Conservation (phyloP, 2,888 invertebrate genomes). For the Tribolium freemani region DNA sequence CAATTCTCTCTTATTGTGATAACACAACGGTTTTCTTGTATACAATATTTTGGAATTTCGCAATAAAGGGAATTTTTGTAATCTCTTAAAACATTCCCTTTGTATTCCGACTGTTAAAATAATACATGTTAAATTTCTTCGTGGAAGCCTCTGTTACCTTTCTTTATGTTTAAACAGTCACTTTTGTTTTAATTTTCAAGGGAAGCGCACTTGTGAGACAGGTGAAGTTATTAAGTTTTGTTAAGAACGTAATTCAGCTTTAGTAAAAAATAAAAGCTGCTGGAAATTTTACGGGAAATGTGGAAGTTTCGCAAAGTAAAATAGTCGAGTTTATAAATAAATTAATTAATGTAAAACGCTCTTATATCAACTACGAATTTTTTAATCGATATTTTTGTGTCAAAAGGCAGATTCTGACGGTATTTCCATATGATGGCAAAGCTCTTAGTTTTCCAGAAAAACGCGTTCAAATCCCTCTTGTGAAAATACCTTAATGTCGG, state of each 20-base stretch:
- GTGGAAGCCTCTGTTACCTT: not conserved
- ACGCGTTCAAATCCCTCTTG: no score
- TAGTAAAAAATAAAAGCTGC: not conserved
- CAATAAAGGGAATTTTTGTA: not conserved
- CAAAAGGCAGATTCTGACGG: no score
- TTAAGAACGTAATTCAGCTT: not conserved
- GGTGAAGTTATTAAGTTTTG: not conserved
- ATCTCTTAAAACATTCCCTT: constrained; percentile 27
- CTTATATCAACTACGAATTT: no score
- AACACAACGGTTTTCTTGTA: not conserved
- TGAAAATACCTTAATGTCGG: no score
- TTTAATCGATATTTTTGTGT: no score
- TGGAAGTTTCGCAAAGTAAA: not conserved
- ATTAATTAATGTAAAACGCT: no score
- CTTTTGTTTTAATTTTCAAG: not conserved
- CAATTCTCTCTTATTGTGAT: not conserved
- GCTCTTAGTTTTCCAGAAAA: no score
- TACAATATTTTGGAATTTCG: no score
- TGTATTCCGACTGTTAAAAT: not conserved
- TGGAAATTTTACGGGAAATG: not conserved
- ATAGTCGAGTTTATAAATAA: no score
- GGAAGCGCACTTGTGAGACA: not conserved
- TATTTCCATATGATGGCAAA: no score
- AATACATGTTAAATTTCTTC: not conserved
- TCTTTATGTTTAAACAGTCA: not conserved